Evolutionary conservation across 2,888 invertebrate genomes (phyloP), one percentile per base, ranked within the genome.

Genomic region (Ceramica pisi): DNA sequence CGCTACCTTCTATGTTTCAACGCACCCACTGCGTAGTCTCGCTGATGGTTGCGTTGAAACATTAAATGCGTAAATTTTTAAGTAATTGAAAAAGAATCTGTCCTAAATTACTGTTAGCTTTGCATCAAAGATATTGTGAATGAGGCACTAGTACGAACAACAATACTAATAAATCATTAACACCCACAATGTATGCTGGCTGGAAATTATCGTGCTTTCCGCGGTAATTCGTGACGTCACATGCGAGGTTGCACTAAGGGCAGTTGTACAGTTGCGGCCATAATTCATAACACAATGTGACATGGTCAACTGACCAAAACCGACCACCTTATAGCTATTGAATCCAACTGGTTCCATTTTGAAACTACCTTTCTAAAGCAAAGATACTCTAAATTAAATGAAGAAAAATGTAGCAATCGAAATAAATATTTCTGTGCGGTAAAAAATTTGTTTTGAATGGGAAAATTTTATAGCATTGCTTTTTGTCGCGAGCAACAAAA

Each of bases 251-350:
- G 35, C 8, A 41, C 16, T 6, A 9, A 8, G 38, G n/a, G 50
- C n/a, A 50, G 10, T 38, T 23, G 19, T 16, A 21, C 23, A 38
- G 48, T 48, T 16, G n/a, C 16, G 8, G 48, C 26, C 23, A 64
- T 50, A 67, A 64, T 23, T 67, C 23, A 67, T 50, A 64, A 67
- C 48, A 48, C 46, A 38, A 64, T 48, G 14, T 65, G 38, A 38
- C 26, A 41, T 50, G 38, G 65, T 26, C 12, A 35, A 38, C 67
- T n/a, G 35, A 16, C 23, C 14, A 23, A 41, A 50, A 41, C 14
- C 8, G n/a, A 38, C 21, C 1, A 7, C 0, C n/a, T 55, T 67
- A 35, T 53, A 23, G 9, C 6, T 35, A 23, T 12, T 5, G 14
- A 12, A 1, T 21, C 3, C n/a, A 23, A 31, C 9, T 26, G 46